Conservation (phyloP, 2,113 vertebrate species). For the Sander vitreus region DNA sequence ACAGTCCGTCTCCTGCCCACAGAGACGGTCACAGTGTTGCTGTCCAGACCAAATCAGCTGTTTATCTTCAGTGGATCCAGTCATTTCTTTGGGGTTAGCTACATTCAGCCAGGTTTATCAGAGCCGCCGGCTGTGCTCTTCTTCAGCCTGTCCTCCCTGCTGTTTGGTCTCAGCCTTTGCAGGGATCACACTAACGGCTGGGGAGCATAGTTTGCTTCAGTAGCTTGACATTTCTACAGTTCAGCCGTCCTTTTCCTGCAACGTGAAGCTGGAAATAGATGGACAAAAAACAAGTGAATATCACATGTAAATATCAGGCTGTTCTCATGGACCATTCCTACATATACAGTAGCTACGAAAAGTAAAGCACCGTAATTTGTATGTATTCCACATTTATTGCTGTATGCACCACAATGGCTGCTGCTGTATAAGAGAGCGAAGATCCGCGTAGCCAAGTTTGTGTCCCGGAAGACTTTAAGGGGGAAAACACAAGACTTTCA, state of each 20-base stretch:
- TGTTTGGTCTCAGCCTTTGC: conserved; percentile 40
- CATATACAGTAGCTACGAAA: too few relatives aligned
- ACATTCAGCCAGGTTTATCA: neutral
- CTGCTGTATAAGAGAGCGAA: too few relatives aligned
- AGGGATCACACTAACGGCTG: conserved; percentile 42
- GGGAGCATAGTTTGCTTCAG: conserved; percentile 45
- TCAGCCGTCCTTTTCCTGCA: conserved; percentile 80
- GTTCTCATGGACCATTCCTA: too few relatives aligned
- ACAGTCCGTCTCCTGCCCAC: neutral
- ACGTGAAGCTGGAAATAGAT: conserved; percentile 73
- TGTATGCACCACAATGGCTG: too few relatives aligned
- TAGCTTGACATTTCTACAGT: conserved; percentile 38
- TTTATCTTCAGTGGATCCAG: conserved; percentile 16
- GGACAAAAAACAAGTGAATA: neutral
- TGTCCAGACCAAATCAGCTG: conserved; percentile 13
- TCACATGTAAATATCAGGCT: neutral
- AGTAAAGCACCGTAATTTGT: too few relatives aligned
- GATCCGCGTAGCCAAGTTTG: too few relatives aligned
- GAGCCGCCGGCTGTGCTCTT: neutral
- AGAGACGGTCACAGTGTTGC: conserved; percentile 8
- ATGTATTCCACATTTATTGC: too few relatives aligned
- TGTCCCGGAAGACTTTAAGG: too few relatives aligned
- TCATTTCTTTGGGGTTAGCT: neutral
- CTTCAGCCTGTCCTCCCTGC: conserved; percentile 18
- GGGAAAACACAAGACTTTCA: too few relatives aligned